A percentile compares a stretch with the other conserved stretches of the same genome.
phyloP scores from a whole-genome alignment of 1,140 invertebrate genomes.

The Pseudoatta argentina region DNA sequence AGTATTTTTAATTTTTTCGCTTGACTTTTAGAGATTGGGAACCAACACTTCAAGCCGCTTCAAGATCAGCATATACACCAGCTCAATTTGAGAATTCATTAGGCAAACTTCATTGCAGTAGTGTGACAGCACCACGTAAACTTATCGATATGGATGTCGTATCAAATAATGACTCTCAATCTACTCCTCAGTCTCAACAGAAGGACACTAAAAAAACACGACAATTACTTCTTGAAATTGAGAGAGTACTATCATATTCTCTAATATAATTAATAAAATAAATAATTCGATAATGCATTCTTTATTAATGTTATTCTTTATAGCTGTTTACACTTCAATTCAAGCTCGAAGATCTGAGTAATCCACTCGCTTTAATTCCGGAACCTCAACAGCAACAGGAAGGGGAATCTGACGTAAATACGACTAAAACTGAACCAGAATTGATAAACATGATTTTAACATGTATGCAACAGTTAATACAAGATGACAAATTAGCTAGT shows the following conservation, averaged over 20 bases:
- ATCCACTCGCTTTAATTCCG: constrained; percentile 89
- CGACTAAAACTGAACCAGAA: constrained; percentile 88
- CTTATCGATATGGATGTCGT: constrained; percentile 96
- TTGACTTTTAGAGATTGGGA: constrained; percentile 80
- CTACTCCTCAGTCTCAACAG: constrained; percentile 81
- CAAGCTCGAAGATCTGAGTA: constrained; percentile 91
- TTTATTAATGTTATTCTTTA: constrained; percentile 50
- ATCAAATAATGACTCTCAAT: constrained; percentile 87
- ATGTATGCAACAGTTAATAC: constrained; percentile 84
- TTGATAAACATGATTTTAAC: constrained; percentile 83
- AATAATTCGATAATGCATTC: neutral
- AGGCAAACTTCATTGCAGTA: constrained; percentile 94
- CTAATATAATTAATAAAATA: constrained; percentile 11
- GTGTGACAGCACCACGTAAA: constrained; percentile 96
- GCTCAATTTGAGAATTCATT: constrained; percentile 97
- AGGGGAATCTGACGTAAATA: constrained; percentile 84
- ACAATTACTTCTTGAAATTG: constrained; percentile 93
- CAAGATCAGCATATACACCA: constrained; percentile 90
- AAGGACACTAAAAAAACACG: constrained; percentile 89
- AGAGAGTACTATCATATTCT: constrained; percentile 87
- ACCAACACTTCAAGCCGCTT: constrained; percentile 84
- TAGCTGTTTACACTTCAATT: constrained; percentile 89
- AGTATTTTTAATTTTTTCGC: neutral
- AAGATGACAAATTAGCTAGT: constrained; percentile 89
- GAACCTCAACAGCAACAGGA: constrained; percentile 87